These are phyloP conservation scores for Gallinago jamesoni DNA, from an alignment of 2,113 vertebrate genomes.

Conservation along the genomic window DNA sequence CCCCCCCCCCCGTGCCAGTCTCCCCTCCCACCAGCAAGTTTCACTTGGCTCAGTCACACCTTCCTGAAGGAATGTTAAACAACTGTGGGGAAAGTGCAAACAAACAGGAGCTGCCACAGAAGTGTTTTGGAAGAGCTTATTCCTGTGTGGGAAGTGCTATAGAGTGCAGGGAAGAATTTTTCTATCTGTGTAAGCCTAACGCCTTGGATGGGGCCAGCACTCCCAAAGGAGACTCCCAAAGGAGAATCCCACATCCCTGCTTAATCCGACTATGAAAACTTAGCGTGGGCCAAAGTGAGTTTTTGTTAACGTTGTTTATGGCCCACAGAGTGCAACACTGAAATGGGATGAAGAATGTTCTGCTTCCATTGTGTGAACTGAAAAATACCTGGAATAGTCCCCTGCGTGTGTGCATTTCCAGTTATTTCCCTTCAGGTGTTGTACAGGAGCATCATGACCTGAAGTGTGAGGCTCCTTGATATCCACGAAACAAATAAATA, in stretches of 20 bases:
- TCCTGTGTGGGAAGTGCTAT: slow-evolving; percentile 12
- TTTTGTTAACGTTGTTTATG: neutral
- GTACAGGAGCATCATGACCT: neutral
- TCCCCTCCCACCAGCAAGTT: neutral
- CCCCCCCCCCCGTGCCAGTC: no score
- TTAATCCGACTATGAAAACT: neutral
- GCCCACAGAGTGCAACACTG: neutral
- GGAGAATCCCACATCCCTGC: neutral
- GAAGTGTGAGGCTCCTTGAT: neutral
- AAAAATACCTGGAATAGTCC: neutral
- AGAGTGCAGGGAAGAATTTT: neutral
- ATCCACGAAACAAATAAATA: neutral
- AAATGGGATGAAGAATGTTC: neutral
- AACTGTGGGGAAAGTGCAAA: neutral
- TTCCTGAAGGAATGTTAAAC: neutral
- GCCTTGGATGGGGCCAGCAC: neutral
- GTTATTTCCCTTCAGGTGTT: rapidly evolving
- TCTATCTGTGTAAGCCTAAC: neutral
- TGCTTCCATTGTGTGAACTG: neutral
- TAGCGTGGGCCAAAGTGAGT: neutral
- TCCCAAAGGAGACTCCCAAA: neutral
- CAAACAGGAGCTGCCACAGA: slow-evolving; percentile 16
- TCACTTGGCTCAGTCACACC: neutral
- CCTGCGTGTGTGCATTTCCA: rapidly evolving
- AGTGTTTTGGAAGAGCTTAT: neutral